These are phyloP conservation scores for Daubentonia madagascariensis DNA, from an alignment of 2,113 vertebrate species.

Conservation along the genomic window DNA sequence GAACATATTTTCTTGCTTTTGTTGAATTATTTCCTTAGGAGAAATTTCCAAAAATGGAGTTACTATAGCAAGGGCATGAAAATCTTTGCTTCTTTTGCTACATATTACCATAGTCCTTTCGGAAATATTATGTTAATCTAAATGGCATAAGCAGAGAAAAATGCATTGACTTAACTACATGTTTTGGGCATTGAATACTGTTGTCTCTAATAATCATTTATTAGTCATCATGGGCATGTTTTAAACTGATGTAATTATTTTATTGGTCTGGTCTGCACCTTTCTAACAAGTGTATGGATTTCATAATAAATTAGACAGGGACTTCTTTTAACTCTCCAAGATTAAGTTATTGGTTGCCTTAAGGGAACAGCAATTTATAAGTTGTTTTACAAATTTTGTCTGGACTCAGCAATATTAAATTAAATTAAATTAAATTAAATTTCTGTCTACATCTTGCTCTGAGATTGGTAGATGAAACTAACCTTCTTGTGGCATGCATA, in stretches of 20 bases:
- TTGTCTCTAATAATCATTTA: neutral
- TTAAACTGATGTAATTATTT: slow-evolving; percentile 15
- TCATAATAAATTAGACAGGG: slow-evolving; percentile 30
- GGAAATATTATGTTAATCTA: neutral
- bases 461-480: neutral
- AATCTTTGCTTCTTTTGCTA: neutral
- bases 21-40: neutral
- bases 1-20: neutral
- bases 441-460: neutral
- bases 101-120: neutral
- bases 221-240: neutral
- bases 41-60: neutral
- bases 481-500: neutral
- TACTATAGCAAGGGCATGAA: neutral
- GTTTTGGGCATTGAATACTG: neutral
- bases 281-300: neutral
- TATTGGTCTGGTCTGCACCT: neutral
- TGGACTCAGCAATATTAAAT: slow-evolving; percentile 26
- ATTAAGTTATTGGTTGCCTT: slow-evolving; percentile 33
- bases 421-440: slow-evolving; percentile 41
- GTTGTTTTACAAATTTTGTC: neutral
- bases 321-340: slow-evolving; percentile 27
- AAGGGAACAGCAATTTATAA: neutral
- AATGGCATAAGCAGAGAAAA: neutral
- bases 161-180: neutral